These are phyloP conservation scores for Ferdinandea cuprea DNA, from an alignment of 2,888 invertebrate species.

Conservation along the genomic window DNA sequence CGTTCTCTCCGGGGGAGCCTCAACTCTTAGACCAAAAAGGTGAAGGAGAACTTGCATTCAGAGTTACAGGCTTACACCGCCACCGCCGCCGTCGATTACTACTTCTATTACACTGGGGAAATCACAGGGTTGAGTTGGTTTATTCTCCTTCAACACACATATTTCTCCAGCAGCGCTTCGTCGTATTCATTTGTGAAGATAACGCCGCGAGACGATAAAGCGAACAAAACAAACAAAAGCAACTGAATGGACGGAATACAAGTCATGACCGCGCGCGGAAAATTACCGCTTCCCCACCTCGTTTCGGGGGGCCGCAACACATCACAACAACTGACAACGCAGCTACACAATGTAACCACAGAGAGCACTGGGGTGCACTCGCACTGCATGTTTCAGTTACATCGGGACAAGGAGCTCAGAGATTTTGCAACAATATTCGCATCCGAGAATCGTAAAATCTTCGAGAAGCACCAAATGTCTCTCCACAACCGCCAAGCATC, in stretches of 20 bases:
- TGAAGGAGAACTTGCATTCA: slow-evolving; percentile 49
- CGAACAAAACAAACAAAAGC: slow-evolving; percentile 22
- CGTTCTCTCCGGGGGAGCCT: slow-evolving; percentile 46
- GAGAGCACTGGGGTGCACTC: slow-evolving; percentile 79
- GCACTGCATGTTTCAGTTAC: slow-evolving; percentile 83
- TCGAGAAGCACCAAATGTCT: slow-evolving; percentile 61
- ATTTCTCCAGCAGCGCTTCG: slow-evolving; percentile 47
- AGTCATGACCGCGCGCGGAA: slow-evolving; percentile 65
- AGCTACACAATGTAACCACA: slow-evolving; percentile 63
- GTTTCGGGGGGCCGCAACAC: slow-evolving; percentile 3
- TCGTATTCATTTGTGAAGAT: slow-evolving; percentile 2
- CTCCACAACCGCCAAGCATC: slow-evolving; percentile 50
- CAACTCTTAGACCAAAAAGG: slow-evolving; percentile 8
- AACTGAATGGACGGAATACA: slow-evolving; percentile 47
- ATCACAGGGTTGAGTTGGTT: background rate
- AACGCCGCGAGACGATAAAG: slow-evolving; percentile 62
- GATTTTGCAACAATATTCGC: slow-evolving; percentile 79
- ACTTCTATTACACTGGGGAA: slow-evolving; percentile 36
- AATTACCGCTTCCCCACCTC: slow-evolving; percentile 38
- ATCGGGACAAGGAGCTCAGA: slow-evolving; percentile 83
- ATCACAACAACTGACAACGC: background rate
- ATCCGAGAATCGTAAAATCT: slow-evolving; percentile 69
- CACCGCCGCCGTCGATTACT: slow-evolving; percentile 25
- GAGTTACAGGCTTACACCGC: slow-evolving; percentile 35
- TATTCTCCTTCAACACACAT: slow-evolving; percentile 8